Percentiles rank a stretch among this genome's conserved stretches.
These are phyloP conservation scores for Asteroscopus sphinx DNA, from an alignment of 2,888 invertebrate genomes.

Conservation along the genomic window DNA sequence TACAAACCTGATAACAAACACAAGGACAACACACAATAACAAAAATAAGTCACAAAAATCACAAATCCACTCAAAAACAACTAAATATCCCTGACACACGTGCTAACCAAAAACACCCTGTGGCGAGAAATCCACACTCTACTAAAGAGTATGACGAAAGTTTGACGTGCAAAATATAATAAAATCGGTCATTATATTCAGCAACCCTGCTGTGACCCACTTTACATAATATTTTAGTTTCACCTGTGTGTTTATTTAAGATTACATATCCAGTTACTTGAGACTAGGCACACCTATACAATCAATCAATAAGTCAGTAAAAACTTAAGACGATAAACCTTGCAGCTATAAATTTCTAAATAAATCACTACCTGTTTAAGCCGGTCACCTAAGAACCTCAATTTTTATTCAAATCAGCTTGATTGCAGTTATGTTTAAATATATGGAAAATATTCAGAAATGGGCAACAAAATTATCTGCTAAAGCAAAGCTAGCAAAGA, in stretches of 20 bases:
- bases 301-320: constrained; percentile 16
- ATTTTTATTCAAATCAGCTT: constrained; percentile 49
- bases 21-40: no score
- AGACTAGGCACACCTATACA: background rate
- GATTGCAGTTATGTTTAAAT: constrained; percentile 22
- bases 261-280: constrained; percentile 9
- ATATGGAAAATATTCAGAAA: constrained; percentile 7
- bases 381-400: constrained; percentile 41
- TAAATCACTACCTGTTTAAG: constrained; percentile 42
- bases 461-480: background rate
- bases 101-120: no score
- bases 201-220: constrained; percentile 23
- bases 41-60: no score
- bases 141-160: background rate
- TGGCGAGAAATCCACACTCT: no score
- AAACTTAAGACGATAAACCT: constrained; percentile 13
- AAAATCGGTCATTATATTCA: background rate
- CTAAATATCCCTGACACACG: no score
- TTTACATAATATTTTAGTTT: constrained; percentile 1
- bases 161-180: background rate
- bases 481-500: no score
- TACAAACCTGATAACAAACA: no score
- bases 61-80: no score
- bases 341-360: constrained; percentile 29
- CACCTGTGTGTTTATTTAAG: background rate